These are phyloP conservation scores for Aphelinus atriplicis DNA, from an alignment of 1,140 invertebrate species.

Conservation along the genomic window DNA sequence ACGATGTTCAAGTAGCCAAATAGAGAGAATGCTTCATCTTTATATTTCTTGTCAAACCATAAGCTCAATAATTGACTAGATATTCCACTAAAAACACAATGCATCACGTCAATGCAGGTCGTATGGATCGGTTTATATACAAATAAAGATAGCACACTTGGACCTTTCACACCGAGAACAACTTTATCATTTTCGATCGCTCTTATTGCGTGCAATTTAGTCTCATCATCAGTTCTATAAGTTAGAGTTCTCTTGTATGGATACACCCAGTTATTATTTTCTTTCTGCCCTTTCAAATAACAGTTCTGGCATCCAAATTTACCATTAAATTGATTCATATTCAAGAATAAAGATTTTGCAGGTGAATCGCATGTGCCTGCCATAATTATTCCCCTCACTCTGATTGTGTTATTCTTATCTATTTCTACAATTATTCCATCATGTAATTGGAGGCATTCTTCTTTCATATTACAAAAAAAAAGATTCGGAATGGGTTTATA, in stretches of 20 bases:
- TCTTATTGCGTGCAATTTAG: neutral
- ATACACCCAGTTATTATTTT: slow-evolving; percentile 17
- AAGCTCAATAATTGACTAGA: slow-evolving; percentile 13
- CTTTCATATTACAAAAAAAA: slow-evolving; percentile 8
- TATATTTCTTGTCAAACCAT: slow-evolving; percentile 18
- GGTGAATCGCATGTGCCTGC: slow-evolving; percentile 36
- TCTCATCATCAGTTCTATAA: slow-evolving; percentile 8
- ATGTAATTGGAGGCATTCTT: neutral
- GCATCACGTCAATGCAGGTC: slow-evolving; percentile 23
- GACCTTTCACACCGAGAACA: slow-evolving; percentile 1
- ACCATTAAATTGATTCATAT: too few relatives aligned
- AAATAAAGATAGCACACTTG: neutral
- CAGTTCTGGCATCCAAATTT: too few relatives aligned
- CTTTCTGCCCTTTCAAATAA: neutral
- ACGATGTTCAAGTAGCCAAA: neutral
- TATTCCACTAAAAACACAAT: slow-evolving; percentile 24
- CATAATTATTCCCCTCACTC: slow-evolving; percentile 32
- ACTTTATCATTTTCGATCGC: neutral
- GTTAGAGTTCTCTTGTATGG: slow-evolving; percentile 20
- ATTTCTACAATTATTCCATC: neutral
- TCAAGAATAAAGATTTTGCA: too few relatives aligned
- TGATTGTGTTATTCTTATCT: neutral
- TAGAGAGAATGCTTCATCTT: slow-evolving; percentile 11
- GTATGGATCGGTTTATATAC: slow-evolving; percentile 13
- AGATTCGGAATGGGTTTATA: slow-evolving; percentile 36